Evolutionary conservation across 2,888 invertebrate species (phyloP), one percentile per base, ranked within the genome.

Genomic region (Pheosia gnoma): DNA sequence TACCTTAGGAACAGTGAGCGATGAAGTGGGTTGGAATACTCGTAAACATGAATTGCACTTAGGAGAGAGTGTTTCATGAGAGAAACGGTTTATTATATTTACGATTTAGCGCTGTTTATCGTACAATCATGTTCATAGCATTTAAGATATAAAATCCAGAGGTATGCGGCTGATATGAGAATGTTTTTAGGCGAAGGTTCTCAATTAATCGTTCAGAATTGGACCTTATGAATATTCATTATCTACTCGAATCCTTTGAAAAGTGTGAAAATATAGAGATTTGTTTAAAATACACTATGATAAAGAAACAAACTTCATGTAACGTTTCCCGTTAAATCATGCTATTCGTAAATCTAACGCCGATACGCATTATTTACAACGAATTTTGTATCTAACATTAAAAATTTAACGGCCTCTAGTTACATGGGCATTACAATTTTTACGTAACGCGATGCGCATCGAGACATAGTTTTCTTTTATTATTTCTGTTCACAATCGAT

Each of bases 401-500:
- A 60, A 62, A 60, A 60, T 67, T 67, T 60, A 68, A 71, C 67
- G 67, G 64, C 62, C 63, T 43, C 62, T 63, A 65, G 63, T 78
- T 79, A 79, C 62, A 63, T 73, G 76, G 81, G 62, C 70, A 68
- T 71, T 67, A 71, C 61, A 71, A 67, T 70, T 75, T 67, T 79
- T 78, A 82, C 67, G 62, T 77, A 81, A 77, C 61, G 57, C 54
- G 58, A 75, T 67, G 73, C 75, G 66, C 71, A 74, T 66, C 72
- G 54, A 76, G 77, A 72, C 61, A 62, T 75, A 75, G 59, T 70
- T 74, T 73, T 75, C 63, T 76, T 78, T 79, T 76, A 72, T 71
- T 76, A 78, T 74, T 78, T 79, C 69, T 71, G 74, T 72, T 65
- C 74, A 59, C 63, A 79, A 76, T 79, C 75, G 74, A 80, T 75